Percentiles rank a stretch among this genome's conserved stretches.
Evolutionary conservation across 2,888 invertebrate genomes (phyloP).

Genomic region (Luffia ferchaultella): DNA sequence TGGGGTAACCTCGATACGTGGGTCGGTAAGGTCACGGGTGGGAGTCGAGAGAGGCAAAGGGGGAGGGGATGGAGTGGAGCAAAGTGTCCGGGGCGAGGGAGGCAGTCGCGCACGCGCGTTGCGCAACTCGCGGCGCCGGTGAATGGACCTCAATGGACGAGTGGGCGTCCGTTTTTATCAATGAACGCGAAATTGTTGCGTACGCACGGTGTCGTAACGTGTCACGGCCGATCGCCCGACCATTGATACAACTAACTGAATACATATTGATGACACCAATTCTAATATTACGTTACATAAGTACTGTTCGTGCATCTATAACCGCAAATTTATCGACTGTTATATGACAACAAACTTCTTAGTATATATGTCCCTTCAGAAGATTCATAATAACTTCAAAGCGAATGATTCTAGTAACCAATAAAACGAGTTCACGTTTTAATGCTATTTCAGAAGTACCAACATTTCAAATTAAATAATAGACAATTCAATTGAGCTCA

Average conservation of each 20-base stretch:
- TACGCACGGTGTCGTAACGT: slow-evolving; percentile 37
- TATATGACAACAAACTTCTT: no score
- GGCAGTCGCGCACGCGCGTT: slow-evolving; percentile 39
- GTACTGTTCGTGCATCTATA: not conserved
- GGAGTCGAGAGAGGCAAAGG: not conserved
- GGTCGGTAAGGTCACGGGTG: not conserved
- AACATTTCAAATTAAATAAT: no score
- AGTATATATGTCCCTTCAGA: no score
- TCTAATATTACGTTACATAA: not conserved
- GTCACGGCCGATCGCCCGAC: slow-evolving; percentile 40
- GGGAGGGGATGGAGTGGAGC: not conserved
- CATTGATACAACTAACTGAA: not conserved
- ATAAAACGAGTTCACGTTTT: no score
- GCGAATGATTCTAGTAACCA: no score
- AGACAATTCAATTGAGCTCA: no score
- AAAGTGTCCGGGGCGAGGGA: slow-evolving; percentile 19
- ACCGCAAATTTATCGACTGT: not conserved
- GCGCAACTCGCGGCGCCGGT: slow-evolving; percentile 54
- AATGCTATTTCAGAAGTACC: no score
- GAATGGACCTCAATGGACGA: slow-evolving; percentile 37
- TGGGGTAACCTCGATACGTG: not conserved
- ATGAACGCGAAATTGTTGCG: slow-evolving; percentile 59
- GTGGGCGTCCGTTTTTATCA: slow-evolving; percentile 61
- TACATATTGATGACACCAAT: not conserved
- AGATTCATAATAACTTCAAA: no score